Evolutionary conservation across 2,888 invertebrate species (phyloP), one percentile per base, ranked within the genome.

Genomic region (Anagyrus pseudococci): DNA sequence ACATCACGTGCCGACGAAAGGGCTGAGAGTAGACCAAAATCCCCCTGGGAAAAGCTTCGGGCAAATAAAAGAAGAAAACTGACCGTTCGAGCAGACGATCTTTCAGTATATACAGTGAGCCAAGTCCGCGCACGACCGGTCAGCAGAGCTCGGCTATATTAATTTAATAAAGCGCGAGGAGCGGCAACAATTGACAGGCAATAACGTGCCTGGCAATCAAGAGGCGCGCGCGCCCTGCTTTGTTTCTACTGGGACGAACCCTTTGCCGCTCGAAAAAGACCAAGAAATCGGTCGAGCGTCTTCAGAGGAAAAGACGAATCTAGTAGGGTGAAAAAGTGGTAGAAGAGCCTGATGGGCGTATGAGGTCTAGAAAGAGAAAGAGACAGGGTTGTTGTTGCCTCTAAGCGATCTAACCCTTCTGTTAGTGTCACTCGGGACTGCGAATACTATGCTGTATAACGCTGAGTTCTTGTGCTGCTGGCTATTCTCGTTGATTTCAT

Each of bases 401-500:
- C 68, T 67, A 67, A 71, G 68, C 67, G 68, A 68, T 72, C 71
- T 72, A 78, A 78, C 79, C 80, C 80, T 79, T 78, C 71, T 72
- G 73, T 71, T 72, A 72, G 73, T 79, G 79, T 80, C 79, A 79
- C 75, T 79, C 74, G 72, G 69, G 73, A 69, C 10, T 15, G 68
- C 71, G 71, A 77, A 75, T 76, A 75, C 71, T 69, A 68, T 47
- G 71, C 69, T 69, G 58, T 70, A 76, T 73, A 75, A 75, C 72
- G 69, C 53, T 37, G 33, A n/a, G n/a, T n/a, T 15, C 8, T 10
- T 15, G 33, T 15, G 33, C 33, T 13, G 33, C 69, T 72, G 71
- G 75, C 79, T 79, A 77, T 79, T 79, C 78, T 74, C 77, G 79
- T 79, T 80, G 80, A 80, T 80, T 80, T 78, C 78, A 78, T 78